Conservation (phyloP, 2,113 vertebrate genomes). For the Neolamprologus longior region DNA sequence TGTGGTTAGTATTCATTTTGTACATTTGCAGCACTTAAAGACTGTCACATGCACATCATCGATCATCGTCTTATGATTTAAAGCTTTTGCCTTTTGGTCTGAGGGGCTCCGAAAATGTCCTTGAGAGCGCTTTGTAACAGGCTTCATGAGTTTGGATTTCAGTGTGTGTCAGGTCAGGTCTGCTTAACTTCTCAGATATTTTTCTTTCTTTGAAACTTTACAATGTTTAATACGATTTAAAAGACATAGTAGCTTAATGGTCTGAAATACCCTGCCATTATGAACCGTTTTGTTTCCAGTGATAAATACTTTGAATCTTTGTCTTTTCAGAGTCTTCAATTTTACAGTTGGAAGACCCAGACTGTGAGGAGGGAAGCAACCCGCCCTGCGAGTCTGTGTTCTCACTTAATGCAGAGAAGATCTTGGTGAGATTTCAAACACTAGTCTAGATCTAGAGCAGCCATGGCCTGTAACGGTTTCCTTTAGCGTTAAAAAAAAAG, state of each 20-base stretch:
- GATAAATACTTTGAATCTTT: background rate
- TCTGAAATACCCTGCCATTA: background rate
- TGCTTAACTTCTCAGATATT: background rate
- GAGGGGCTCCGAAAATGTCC: background rate
- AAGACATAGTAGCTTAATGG: background rate
- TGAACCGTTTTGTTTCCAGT: background rate
- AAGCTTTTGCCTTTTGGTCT: background rate
- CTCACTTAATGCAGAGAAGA: conserved; percentile 91
- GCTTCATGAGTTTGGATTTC: background rate
- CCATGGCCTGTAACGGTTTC: background rate
- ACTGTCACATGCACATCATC: background rate
- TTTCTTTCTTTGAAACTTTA: background rate
- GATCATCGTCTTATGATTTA: background rate
- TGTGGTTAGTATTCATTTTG: background rate
- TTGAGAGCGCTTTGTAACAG: background rate
- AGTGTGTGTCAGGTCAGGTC: background rate
- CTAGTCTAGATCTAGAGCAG: background rate
- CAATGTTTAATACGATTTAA: background rate
- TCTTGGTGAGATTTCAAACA: conserved; percentile 75
- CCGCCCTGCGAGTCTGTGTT: conserved; percentile 85
- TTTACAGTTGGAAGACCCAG: conserved; percentile 84
- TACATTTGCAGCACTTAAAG: background rate
- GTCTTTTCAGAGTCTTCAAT: conserved; percentile 80
- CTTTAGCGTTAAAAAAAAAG: background rate
- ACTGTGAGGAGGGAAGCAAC: conserved; percentile 83